Evolutionary conservation across 1,140 invertebrate species (phyloP).

Genomic region (Dolichoris vasculosae): DNA sequence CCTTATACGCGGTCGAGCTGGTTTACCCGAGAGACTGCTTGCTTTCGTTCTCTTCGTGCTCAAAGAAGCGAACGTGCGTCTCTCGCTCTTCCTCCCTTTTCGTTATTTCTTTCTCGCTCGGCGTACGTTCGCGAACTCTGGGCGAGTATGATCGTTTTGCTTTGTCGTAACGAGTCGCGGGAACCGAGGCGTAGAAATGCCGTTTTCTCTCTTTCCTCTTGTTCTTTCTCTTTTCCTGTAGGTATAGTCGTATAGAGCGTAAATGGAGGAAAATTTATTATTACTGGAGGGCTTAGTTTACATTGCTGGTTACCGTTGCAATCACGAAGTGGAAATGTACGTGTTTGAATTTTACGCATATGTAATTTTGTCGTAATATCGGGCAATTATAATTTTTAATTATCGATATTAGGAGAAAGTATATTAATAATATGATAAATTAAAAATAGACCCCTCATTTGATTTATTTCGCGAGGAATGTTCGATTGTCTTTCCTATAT

Average conservation of each 20-base stretch:
- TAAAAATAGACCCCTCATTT: not conserved
- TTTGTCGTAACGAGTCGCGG: conserved; percentile 41
- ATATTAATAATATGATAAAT: not conserved
- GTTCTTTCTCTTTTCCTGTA: not conserved
- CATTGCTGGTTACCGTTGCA: not conserved
- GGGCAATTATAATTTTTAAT: not conserved
- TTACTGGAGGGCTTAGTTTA: conserved; percentile 8
- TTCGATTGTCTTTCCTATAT: not conserved
- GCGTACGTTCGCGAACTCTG: not conserved
- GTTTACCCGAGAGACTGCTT: not conserved
- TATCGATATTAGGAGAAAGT: not conserved
- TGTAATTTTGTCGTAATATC: not conserved
- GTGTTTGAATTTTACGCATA: not conserved
- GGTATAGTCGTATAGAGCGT: not conserved
- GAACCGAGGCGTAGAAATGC: not conserved
- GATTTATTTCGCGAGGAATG: not conserved
- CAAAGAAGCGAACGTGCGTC: conserved; percentile 19
- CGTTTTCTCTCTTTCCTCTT: not conserved
- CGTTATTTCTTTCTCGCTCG: not conserved
- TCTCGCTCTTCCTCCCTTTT: not conserved
- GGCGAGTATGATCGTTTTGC: conserved; percentile 46
- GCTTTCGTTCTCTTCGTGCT: conserved; percentile 14
- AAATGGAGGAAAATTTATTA: conserved; percentile 37
- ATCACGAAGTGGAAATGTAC: not conserved
- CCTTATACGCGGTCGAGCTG: conserved; percentile 5